Conservation (phyloP, 2,888 invertebrate genomes). For the Polymixis flavicincta region DNA sequence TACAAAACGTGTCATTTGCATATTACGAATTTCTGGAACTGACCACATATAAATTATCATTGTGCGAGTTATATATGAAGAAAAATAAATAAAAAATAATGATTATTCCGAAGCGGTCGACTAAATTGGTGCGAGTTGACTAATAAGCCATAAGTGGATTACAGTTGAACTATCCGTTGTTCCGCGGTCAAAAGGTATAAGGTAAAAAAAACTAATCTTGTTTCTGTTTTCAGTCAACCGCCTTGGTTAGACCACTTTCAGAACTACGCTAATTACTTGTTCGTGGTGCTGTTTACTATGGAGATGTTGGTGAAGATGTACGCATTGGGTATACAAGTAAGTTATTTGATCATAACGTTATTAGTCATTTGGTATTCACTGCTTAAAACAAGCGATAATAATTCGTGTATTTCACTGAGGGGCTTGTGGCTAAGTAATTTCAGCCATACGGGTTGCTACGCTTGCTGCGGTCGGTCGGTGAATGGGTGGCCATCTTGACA, state of each 20-base stretch:
- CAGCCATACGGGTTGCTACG: too few species aligned
- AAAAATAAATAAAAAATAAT: too few species aligned
- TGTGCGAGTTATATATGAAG: too few species aligned
- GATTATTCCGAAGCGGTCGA: too few species aligned
- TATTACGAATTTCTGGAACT: too few species aligned
- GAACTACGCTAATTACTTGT: conserved; percentile 98
- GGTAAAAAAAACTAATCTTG: not conserved
- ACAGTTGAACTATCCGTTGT: not conserved
- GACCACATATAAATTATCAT: too few species aligned
- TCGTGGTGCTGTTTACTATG: conserved; percentile 99
- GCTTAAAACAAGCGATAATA: not conserved
- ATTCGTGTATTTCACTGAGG: not conserved
- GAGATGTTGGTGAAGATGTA: conserved; percentile 99
- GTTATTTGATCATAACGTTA: conserved; percentile 54
- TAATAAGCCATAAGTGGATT: too few species aligned
- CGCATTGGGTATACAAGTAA: conserved; percentile 98
- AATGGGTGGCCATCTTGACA: too few species aligned
- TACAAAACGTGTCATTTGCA: too few species aligned
- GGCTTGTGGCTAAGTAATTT: too few species aligned
- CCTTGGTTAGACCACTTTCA: conserved; percentile 98
- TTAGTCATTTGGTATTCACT: not conserved
- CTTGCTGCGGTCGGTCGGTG: too few species aligned
- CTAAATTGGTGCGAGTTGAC: too few species aligned
- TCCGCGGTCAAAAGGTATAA: not conserved
- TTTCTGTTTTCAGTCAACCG: conserved; percentile 91